Evolutionary conservation across 2,113 vertebrate genomes (phyloP).

Genomic region (Pampusana beccarii): DNA sequence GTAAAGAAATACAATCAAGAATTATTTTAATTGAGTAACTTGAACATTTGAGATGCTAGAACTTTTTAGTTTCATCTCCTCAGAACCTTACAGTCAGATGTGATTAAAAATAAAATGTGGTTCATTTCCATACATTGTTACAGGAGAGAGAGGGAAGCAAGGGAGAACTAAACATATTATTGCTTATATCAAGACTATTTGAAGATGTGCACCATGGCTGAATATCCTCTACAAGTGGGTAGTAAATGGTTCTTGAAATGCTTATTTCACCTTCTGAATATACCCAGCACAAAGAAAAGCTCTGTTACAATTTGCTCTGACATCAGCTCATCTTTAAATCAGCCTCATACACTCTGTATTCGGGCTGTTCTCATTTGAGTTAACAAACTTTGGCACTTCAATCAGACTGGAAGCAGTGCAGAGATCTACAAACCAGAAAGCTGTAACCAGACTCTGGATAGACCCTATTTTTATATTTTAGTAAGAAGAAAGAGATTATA

Average conservation of each 20-base stretch:
- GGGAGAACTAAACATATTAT: background rate
- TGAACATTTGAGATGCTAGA: background rate
- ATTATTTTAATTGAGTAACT: background rate
- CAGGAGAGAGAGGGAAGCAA: background rate
- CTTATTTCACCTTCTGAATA: background rate
- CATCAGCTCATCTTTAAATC: background rate
- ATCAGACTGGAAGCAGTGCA: background rate
- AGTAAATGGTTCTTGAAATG: background rate
- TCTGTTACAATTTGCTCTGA: background rate
- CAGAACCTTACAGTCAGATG: background rate
- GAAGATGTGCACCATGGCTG: background rate
- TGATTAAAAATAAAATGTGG: background rate
- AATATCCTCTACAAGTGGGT: background rate
- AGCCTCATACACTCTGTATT: background rate
- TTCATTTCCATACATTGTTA: background rate
- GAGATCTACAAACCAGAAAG: background rate
- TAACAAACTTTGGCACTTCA: background rate
- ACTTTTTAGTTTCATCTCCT: background rate
- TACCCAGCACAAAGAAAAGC: background rate
- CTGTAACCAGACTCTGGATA: background rate
- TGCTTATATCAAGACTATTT: background rate
- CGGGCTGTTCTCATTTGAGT: background rate
- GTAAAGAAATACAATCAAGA: background rate
- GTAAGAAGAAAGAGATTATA: background rate
- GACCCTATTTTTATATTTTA: background rate